phyloP scores from a whole-genome alignment of 1,140 invertebrate species.

The Aphaenogaster floridana region DNA sequence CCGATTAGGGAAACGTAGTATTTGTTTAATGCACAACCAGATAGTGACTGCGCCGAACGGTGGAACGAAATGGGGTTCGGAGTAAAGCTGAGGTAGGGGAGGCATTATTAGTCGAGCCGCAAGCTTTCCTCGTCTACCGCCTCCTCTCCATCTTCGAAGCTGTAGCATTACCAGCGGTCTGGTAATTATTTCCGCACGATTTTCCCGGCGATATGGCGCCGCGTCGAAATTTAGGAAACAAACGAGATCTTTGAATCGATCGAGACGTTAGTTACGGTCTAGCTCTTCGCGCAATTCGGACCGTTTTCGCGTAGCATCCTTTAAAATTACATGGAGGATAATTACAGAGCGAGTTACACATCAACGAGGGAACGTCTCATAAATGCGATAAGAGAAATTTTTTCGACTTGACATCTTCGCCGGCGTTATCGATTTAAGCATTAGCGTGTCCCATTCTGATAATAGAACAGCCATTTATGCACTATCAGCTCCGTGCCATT shows the following conservation, averaged over 20 bases:
- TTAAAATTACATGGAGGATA: slow-evolving; percentile 21
- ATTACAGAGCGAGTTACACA: slow-evolving; percentile 16
- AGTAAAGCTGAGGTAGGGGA: not conserved
- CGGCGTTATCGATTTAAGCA: slow-evolving; percentile 79
- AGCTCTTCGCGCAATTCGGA: slow-evolving; percentile 13
- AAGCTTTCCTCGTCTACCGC: slow-evolving; percentile 21
- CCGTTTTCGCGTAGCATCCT: not conserved
- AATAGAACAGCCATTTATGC: slow-evolving; percentile 74
- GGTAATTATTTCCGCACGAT: slow-evolving; percentile 80
- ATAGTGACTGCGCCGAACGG: slow-evolving; percentile 41
- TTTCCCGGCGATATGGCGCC: slow-evolving; percentile 72
- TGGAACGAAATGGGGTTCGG: not conserved
- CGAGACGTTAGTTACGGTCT: slow-evolving; percentile 1
- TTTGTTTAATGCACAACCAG: slow-evolving; percentile 73
- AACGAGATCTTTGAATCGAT: slow-evolving; percentile 43
- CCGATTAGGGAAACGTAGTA: slow-evolving; percentile 72
- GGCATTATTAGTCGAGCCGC: slow-evolving; percentile 55
- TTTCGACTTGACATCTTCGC: slow-evolving; percentile 26
- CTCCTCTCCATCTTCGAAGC: slow-evolving; percentile 57
- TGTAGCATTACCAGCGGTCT: slow-evolving; percentile 68
- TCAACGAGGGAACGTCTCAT: not conserved
- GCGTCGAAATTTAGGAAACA: slow-evolving; percentile 47
- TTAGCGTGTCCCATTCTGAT: slow-evolving; percentile 74
- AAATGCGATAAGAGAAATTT: slow-evolving; percentile 38
- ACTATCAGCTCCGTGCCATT: slow-evolving; percentile 33